A percentile compares a stretch with the other conserved stretches of the same genome.
Conservation (phyloP, 2,888 invertebrate species). For the Agrilus mali region DNA sequence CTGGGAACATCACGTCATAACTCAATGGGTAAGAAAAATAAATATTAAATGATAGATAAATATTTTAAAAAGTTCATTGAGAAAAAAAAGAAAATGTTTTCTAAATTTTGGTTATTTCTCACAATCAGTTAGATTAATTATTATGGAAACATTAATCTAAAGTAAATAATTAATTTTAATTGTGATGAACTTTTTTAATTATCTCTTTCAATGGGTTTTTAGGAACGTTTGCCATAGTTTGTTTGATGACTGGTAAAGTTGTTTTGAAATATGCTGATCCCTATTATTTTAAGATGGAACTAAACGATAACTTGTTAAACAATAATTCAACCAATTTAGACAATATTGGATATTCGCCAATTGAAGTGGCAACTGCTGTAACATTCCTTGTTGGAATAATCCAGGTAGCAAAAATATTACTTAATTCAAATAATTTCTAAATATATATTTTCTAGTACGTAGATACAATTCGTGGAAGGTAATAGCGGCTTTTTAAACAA, state of each 20-base stretch:
- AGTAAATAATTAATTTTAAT: no score
- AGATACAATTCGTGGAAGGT: no score
- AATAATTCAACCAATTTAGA: neutral
- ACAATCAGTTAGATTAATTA: no score
- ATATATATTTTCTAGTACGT: no score
- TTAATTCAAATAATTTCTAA: neutral
- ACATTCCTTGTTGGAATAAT: conserved; percentile 63
- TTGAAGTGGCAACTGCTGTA: conserved; percentile 64
- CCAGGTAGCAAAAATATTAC: conserved; percentile 44
- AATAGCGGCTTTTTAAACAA: no score
- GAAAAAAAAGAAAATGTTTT: neutral
- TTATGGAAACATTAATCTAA: no score
- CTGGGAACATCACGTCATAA: conserved; percentile 32
- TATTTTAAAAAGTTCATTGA: neutral
- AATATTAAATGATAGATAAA: neutral
- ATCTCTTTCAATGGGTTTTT: conserved; percentile 6
- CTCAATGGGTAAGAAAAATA: conserved; percentile 28
- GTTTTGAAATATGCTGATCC: conserved; percentile 37
- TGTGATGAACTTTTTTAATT: conserved; percentile 2
- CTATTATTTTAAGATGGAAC: conserved; percentile 15
- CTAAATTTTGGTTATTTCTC: no score
- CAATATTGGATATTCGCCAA: conserved; percentile 28
- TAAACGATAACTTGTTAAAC: conserved; percentile 9
- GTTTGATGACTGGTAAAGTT: conserved; percentile 81
- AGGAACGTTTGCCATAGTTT: conserved; percentile 77